A percentile compares a stretch with the other conserved stretches of the same genome.
Conservation (phyloP, 2,888 invertebrate genomes). For the Nomada hirtipes region DNA sequence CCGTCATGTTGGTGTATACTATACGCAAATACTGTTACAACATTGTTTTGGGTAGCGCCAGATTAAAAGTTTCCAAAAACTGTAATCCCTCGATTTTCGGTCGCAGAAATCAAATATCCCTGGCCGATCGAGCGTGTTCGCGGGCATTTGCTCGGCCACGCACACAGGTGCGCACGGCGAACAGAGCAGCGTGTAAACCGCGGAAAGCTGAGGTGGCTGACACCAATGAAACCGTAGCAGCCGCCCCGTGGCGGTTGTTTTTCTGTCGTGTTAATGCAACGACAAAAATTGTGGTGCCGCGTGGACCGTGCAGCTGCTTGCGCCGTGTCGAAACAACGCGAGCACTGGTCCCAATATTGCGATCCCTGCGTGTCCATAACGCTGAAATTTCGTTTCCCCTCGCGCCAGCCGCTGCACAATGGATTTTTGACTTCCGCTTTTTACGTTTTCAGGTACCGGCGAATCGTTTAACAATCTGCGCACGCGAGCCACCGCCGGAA, state of each 20-base stretch:
- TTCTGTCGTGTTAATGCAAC: constrained; percentile 65
- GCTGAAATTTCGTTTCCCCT: constrained; percentile 52
- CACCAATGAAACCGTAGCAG: constrained; percentile 39
- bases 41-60: constrained; percentile 4
- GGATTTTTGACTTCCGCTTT: constrained; percentile 54
- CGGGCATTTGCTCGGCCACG: background rate
- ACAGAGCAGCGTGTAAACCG: constrained; percentile 35
- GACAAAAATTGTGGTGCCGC: constrained; percentile 62
- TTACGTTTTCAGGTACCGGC: constrained; percentile 36
- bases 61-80: constrained; percentile 19
- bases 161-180: background rate
- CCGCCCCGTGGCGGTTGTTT: constrained; percentile 58
- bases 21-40: background rate
- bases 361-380: constrained; percentile 43
- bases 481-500: constrained; percentile 17
- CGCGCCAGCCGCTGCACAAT: constrained; percentile 32
- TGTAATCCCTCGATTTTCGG: constrained; percentile 35
- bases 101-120: constrained; percentile 34
- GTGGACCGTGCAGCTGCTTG: constrained; percentile 42
- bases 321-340: constrained; percentile 42
- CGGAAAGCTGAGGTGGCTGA: constrained; percentile 37
- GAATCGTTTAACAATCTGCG: constrained; percentile 50
- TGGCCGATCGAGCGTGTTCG: background rate
- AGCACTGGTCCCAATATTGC: constrained; percentile 41
- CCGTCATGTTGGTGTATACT: too few species aligned